Percentiles rank a stretch among this genome's conserved stretches.
These are phyloP conservation scores for Carassius auratus DNA, from an alignment of 2,113 vertebrate genomes.

Conservation along the genomic window DNA sequence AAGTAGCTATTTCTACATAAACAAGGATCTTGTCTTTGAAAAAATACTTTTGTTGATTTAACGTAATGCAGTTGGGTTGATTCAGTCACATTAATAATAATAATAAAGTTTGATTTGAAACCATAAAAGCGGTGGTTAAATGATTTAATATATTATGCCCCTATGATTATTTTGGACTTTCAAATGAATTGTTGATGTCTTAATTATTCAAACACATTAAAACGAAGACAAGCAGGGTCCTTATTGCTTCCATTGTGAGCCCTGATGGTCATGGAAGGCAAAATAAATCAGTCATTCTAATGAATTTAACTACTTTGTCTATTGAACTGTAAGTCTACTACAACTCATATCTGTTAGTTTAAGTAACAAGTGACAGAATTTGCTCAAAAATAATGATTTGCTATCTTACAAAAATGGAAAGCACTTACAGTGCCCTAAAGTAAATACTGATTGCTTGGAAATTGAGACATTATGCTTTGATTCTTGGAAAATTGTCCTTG, in stretches of 20 bases:
- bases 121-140: neutral
- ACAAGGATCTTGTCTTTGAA: neutral
- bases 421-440: neutral
- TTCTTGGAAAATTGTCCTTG: neutral
- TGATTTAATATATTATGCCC: constrained; percentile 6
- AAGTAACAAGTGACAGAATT: neutral
- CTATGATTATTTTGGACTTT: constrained; percentile 1
- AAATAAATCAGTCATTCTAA: neutral
- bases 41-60: neutral
- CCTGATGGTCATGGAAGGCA: neutral
- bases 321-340: neutral
- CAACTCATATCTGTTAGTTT: neutral
- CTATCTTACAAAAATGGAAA: neutral
- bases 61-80: neutral
- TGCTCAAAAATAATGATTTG: neutral
- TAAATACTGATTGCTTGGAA: constrained; percentile 22
- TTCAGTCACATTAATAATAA: neutral
- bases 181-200: constrained; percentile 5
- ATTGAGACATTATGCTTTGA: constrained; percentile 22
- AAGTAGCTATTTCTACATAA: neutral
- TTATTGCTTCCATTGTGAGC: neutral
- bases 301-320: neutral
- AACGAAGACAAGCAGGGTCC: neutral
- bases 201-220: constrained; percentile 18
- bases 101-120: neutral